Evolutionary conservation across 2,888 invertebrate genomes (phyloP), one percentile per base, ranked within the genome.

Genomic region (Xanthostigma xanthostigma): DNA sequence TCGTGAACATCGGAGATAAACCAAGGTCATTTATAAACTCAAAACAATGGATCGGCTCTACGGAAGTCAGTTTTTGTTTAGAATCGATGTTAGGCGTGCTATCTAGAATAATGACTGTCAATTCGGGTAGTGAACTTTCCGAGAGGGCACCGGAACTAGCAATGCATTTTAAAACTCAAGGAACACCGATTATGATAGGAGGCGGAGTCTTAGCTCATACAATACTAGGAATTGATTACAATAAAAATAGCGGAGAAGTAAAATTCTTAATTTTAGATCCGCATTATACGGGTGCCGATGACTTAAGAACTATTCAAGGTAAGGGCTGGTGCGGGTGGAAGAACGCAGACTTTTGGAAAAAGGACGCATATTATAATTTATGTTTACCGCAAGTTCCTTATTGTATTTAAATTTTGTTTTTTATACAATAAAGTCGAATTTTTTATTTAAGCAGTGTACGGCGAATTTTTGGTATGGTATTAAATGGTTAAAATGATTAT

Each of bases 261-360:
- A 84, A 84, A 58, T 98, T 92, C 68, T 76, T 99, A n/a, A 89
- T 99, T 57, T 71, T 99, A 38, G 98, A 99, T 73, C 98, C 98
- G 0, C 98, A 99, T 69, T 99, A 93, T 66, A 94, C 91, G 0
- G 97, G 93, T 0, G 66, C 73, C 0, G 95, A 96, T 59, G 85
- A 93, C 59, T 64, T 94, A 45, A 71, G 75, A 36, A 74, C 72
- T 0, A 79, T 90, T 45, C 71, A 81, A 54, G 75, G 71, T 51
- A 88, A 94, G 73, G 95, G 96, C 8, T 95, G 95, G 92, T 96
- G 97, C 64, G 91, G 88, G 1, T 99, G 98, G 98, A 98, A 98
- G 66, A 81, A 79, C 34, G 71, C 81, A 3, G 83, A 87, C 53
- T 99, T 99, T 68, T 99, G 98, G 97, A 84, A 88, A 60, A 86